Conservation (phyloP, 1,140 invertebrate genomes). For the roundworm (Caenorhabditis elegans) region WBcel235 BX284606.5:4468501-4469000, state of each 20-base stretch:
- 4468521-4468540: conserved; percentile 62
- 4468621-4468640: conserved; percentile 59
- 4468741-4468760: conserved; percentile 60
- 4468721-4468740: conserved; percentile 62
- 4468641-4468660: not conserved
- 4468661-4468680: not conserved
- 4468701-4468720: conserved; percentile 62
- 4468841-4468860: not conserved
- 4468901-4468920: too few relatives aligned
- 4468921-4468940: too few relatives aligned
- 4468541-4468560: conserved; percentile 64
- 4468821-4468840: not conserved
- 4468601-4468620: conserved; percentile 53
- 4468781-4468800: conserved; percentile 20
- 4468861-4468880: too few relatives aligned
- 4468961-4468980: too few relatives aligned
- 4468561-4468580: conserved; percentile 58
- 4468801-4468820: conserved; percentile 41
- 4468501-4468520: conserved; percentile 54
- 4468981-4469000: too few relatives aligned
- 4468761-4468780: conserved; percentile 44
- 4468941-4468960: too few relatives aligned
- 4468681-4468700: conserved; percentile 60
- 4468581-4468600: conserved; percentile 47
- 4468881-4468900: too few relatives aligned